A percentile compares a stretch with the other conserved stretches of the same genome.
Conservation (phyloP, 2,888 invertebrate species). For the Scaptomyza parva region DNA sequence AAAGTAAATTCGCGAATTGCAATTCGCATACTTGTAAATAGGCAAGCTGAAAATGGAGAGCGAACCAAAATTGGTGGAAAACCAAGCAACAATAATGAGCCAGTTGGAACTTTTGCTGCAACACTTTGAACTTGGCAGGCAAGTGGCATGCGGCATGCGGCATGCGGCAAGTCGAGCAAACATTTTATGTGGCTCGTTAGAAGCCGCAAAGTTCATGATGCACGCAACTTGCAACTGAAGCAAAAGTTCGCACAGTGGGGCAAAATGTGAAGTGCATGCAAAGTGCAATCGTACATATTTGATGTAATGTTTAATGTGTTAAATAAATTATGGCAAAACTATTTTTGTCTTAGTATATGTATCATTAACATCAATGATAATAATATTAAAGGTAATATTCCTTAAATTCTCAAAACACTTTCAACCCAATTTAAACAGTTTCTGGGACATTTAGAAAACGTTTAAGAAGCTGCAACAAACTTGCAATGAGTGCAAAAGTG, state of each 20-base stretch:
- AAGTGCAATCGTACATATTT: slow-evolving; percentile 34
- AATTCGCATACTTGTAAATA: slow-evolving; percentile 14
- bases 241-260: slow-evolving; percentile 7
- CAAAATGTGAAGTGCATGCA: slow-evolving; percentile 28
- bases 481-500: slow-evolving; percentile 5
- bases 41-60: slow-evolving; percentile 7
- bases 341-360: too few relatives aligned
- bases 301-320: slow-evolving; percentile 2
- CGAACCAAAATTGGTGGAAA: slow-evolving; percentile 12
- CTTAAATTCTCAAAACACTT: neutral
- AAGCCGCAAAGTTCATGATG: slow-evolving; percentile 53
- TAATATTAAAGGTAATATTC: too few relatives aligned
- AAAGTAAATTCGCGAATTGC: slow-evolving; percentile 12
- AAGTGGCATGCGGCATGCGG: slow-evolving; percentile 46
- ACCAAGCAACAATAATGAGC: slow-evolving; percentile 31
- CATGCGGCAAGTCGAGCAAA: slow-evolving; percentile 41
- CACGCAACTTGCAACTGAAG: slow-evolving; percentile 30
- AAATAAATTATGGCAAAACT: slow-evolving; percentile 7
- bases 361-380: too few relatives aligned
- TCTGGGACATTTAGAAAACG: slow-evolving; percentile 20
- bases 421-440: neutral
- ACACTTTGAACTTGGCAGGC: slow-evolving; percentile 52
- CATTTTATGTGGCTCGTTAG: slow-evolving; percentile 63
- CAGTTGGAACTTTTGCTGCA: slow-evolving; percentile 51
- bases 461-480: slow-evolving; percentile 41